Percentiles rank a stretch among this genome's conserved stretches.
Evolutionary conservation across 2,888 invertebrate genomes (phyloP).

Genomic region (Biston betularia): DNA sequence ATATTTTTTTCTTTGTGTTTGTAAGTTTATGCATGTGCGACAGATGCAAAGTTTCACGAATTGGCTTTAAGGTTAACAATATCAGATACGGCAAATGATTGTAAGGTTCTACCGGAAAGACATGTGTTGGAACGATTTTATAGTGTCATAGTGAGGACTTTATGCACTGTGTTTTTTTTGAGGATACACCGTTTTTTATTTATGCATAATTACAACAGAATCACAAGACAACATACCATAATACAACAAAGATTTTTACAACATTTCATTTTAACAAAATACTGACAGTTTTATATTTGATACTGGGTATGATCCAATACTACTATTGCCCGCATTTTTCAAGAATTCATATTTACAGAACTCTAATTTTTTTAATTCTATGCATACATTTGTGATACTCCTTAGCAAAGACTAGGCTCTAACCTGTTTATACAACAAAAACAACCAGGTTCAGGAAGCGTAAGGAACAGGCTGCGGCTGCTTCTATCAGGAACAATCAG

Average conservation of each 20-base stretch:
- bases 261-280: constrained; percentile 1
- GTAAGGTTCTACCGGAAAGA: constrained; percentile 35
- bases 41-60: constrained; percentile 44
- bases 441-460: constrained; percentile 94
- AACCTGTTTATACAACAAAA: constrained; percentile 19
- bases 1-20: constrained; percentile 55
- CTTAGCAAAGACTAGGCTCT: constrained; percentile 16
- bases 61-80: constrained; percentile 28
- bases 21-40: constrained; percentile 60
- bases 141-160: constrained; percentile 1
- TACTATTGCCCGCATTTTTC: no score
- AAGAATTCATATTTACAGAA: no score
- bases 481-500: constrained; percentile 86
- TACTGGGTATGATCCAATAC: no score
- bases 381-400: background rate
- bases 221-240: background rate
- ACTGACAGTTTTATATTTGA: no score
- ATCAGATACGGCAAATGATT: constrained; percentile 39
- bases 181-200: background rate
- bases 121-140: constrained; percentile 30
- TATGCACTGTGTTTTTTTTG: background rate
- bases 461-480: constrained; percentile 92
- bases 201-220: background rate
- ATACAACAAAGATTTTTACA: no score
- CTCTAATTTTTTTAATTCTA: background rate